phyloP scores from a whole-genome alignment of 1,140 invertebrate species.

The Alviniconcha marisindica region DNA sequence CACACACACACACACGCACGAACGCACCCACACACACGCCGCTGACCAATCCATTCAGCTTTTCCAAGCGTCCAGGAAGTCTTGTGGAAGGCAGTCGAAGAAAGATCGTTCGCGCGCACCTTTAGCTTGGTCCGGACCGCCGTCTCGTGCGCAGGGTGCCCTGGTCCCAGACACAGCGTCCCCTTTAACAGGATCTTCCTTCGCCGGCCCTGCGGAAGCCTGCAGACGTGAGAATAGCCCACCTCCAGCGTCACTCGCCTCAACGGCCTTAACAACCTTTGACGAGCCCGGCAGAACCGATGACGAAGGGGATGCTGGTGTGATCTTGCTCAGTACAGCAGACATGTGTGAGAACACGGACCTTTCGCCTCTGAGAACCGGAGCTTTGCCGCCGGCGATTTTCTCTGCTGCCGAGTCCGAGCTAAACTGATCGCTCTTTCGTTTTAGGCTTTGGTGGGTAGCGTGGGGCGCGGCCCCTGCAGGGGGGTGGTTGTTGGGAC shows the following conservation, averaged over 20 bases:
- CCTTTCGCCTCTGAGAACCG: not conserved
- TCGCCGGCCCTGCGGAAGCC: not conserved
- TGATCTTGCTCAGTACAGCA: slow-evolving; percentile 8
- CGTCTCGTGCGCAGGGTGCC: not conserved
- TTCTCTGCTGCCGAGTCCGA: not conserved
- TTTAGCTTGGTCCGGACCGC: not conserved
- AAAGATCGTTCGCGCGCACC: slow-evolving; percentile 24
- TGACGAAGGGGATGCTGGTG: not conserved
- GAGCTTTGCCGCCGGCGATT: not conserved
- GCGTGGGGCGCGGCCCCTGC: too few species aligned
- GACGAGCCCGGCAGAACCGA: not conserved
- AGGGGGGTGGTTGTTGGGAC: too few species aligned
- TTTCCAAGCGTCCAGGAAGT: slow-evolving; percentile 27
- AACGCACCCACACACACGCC: not conserved
- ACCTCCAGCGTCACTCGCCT: not conserved
- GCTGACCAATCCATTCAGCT: not conserved
- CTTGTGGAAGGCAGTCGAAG: slow-evolving; percentile 33
- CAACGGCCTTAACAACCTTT: too few species aligned
- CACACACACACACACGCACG: not conserved
- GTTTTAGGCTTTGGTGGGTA: not conserved
- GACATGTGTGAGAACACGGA: not conserved
- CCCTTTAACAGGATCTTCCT: too few species aligned
- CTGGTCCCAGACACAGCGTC: slow-evolving; percentile 1
- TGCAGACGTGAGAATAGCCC: not conserved
- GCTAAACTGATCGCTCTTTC: not conserved